Evolutionary conservation across 2,113 vertebrate genomes (phyloP).

Genomic region (Bubo bubo): DNA sequence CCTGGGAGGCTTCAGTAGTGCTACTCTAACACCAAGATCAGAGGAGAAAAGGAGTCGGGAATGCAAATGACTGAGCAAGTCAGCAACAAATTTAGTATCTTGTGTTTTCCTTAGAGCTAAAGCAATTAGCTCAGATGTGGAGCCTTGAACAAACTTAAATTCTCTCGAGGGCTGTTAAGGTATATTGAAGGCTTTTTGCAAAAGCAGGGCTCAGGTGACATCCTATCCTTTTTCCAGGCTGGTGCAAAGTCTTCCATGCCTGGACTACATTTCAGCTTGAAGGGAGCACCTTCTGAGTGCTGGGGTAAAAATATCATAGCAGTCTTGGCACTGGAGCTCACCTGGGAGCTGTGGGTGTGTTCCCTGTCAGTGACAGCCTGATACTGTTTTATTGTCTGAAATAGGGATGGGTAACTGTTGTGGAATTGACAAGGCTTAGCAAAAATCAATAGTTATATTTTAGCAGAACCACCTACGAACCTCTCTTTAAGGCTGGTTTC

Average conservation of each 20-base stretch:
- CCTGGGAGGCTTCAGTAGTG: neutral
- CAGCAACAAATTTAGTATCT: neutral
- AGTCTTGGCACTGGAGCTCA: neutral
- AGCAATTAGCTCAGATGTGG: neutral
- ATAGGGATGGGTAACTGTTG: neutral
- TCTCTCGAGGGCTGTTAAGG: neutral
- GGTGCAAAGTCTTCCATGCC: rapidly evolving
- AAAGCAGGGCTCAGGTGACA: neutral
- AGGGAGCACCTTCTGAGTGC: neutral
- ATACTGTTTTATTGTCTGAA: neutral
- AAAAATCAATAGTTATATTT: neutral
- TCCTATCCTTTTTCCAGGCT: neutral
- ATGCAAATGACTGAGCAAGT: neutral
- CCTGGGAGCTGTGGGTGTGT: neutral
- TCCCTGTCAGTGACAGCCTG: neutral
- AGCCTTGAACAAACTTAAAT: neutral
- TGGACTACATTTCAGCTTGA: neutral
- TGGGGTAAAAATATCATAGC: neutral
- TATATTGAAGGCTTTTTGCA: neutral
- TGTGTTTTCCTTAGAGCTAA: neutral
- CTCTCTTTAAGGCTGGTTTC: neutral
- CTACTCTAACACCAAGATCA: neutral
- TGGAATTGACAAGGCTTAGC: neutral
- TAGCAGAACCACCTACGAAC: neutral
- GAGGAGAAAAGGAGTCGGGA: neutral